A percentile compares a stretch with the other conserved stretches of the same genome.
Conservation (phyloP, 2,888 invertebrate genomes). For the Orchesella flavescens region DNA sequence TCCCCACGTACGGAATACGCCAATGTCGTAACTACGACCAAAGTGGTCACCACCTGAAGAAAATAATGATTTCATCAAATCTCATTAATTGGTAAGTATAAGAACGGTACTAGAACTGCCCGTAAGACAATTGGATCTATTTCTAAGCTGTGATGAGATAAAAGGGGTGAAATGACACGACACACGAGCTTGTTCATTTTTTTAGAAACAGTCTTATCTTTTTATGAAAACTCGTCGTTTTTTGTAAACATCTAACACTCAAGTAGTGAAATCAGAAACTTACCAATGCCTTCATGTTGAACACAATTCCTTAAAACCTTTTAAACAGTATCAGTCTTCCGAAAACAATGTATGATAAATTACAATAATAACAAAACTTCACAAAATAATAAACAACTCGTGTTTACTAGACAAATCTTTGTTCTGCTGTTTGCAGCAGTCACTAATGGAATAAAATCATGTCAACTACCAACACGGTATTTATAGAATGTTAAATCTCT, state of each 20-base stretch:
- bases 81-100: too few species aligned
- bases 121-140: too few species aligned
- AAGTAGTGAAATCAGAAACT: background rate
- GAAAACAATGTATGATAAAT: background rate
- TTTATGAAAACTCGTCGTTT: too few species aligned
- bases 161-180: too few species aligned
- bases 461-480: background rate
- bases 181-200: too few species aligned
- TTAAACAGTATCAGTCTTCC: background rate
- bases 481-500: conserved; percentile 14
- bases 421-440: conserved; percentile 1
- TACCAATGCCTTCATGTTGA: conserved; percentile 38
- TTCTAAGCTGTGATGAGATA: too few species aligned
- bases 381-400: background rate
- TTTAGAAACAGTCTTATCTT: too few species aligned
- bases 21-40: conserved; percentile 12
- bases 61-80: background rate
- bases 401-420: background rate
- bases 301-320: conserved; percentile 36
- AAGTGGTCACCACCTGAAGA: conserved; percentile 36
- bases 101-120: too few species aligned
- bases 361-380: background rate
- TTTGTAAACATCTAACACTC: too few species aligned
- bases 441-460: background rate
- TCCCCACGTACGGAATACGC: background rate